A percentile compares a stretch with the other conserved stretches of the same genome.
These are phyloP conservation scores for Tricholaema leucomelas DNA, from an alignment of 2,113 vertebrate species.

Conservation along the genomic window DNA sequence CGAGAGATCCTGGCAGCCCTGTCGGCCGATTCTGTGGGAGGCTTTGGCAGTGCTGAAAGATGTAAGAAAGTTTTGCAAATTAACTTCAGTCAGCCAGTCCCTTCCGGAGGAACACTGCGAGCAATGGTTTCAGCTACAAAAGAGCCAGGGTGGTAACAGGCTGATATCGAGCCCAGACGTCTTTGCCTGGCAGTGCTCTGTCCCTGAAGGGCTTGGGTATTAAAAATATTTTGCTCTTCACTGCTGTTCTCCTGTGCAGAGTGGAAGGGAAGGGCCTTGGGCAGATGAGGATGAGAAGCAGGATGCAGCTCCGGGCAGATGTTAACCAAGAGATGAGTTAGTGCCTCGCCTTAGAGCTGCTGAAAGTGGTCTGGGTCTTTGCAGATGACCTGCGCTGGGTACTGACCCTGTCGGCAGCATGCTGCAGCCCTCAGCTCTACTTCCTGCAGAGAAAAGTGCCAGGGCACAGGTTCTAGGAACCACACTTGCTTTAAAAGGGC, in stretches of 20 bases:
- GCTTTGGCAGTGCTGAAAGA: neutral
- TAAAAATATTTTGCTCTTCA: neutral
- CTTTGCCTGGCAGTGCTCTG: rapidly evolving
- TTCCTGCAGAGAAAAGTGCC: rapidly evolving
- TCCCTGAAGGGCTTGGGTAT: neutral
- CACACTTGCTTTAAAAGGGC: neutral
- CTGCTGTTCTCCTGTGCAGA: rapidly evolving
- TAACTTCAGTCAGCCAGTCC: neutral
- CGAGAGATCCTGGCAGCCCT: conserved; percentile 40
- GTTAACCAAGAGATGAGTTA: neutral
- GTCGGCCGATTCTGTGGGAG: conserved; percentile 5
- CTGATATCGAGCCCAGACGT: neutral
- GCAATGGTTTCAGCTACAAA: neutral
- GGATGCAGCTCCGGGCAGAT: neutral
- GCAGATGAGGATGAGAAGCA: rapidly evolving
- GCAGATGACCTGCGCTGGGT: neutral
- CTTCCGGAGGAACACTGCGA: conserved; percentile 25
- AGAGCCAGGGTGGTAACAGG: neutral
- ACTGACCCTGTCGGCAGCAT: rapidly evolving
- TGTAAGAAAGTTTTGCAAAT: neutral
- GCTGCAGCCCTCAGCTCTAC: neutral
- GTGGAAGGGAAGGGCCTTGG: neutral
- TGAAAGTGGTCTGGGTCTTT: neutral
- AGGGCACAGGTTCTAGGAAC: neutral
- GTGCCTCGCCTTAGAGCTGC: neutral